phyloP scores from a whole-genome alignment of 2,113 vertebrate genomes.

The Crotalus horridus region DNA sequence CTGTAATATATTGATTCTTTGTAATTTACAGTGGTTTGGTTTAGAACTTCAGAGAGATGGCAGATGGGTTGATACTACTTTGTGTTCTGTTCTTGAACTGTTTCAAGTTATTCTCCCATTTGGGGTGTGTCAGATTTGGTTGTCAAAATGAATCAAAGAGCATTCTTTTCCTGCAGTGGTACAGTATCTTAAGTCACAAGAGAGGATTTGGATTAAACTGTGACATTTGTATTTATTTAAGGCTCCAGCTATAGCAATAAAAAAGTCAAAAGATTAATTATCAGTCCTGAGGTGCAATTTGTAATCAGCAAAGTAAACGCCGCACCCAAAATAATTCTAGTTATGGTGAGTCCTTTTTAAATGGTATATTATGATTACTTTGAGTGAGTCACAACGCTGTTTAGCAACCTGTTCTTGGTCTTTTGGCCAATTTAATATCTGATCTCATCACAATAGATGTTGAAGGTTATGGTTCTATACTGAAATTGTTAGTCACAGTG shows the following conservation, averaged over 20 bases:
- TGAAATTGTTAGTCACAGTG: not conserved
- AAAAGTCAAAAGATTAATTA: slow-evolving; percentile 61
- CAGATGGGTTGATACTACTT: too few relatives aligned
- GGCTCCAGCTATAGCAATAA: slow-evolving; percentile 46
- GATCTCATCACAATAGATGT: slow-evolving; percentile 32
- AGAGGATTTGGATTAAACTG: slow-evolving; percentile 46
- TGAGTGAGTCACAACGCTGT: slow-evolving; percentile 22
- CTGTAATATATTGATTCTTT: not conserved
- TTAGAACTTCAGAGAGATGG: not conserved
- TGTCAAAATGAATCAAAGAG: slow-evolving; percentile 39
- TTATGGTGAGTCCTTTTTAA: slow-evolving; percentile 24
- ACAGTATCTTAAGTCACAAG: slow-evolving; percentile 38
- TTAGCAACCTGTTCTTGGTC: slow-evolving; percentile 31
- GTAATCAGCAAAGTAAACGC: slow-evolving; percentile 54
- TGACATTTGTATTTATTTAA: slow-evolving; percentile 57
- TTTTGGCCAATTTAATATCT: slow-evolving; percentile 43
- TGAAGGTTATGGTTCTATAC: not conserved
- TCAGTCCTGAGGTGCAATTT: slow-evolving; percentile 60
- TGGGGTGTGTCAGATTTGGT: not conserved
- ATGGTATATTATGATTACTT: slow-evolving; percentile 33
- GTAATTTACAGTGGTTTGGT: not conserved
- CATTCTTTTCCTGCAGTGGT: slow-evolving; percentile 52
- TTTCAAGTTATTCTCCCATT: rapidly evolving
- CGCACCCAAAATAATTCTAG: slow-evolving; percentile 38
- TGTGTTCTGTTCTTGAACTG: not conserved